A percentile compares a stretch with the other conserved stretches of the same genome.
phyloP scores from a whole-genome alignment of 2,113 vertebrate species.

The Nicator chloris region DNA sequence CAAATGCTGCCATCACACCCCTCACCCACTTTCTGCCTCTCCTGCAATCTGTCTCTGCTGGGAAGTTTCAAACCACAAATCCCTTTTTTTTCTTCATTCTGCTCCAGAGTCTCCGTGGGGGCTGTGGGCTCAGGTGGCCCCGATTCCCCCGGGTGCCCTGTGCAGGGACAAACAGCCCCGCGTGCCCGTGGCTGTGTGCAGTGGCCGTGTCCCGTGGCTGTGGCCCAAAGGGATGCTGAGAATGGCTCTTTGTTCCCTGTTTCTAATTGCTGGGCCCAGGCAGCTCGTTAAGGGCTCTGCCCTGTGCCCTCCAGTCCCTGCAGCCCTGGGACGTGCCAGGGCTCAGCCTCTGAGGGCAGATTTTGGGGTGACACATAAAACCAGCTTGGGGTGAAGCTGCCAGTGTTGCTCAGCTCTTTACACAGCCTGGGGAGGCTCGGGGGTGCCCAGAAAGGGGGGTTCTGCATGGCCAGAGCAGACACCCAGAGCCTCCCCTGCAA shows the following conservation, averaged over 20 bases:
- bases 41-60: not conserved
- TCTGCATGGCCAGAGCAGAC: rapidly evolving
- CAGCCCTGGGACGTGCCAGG: not conserved
- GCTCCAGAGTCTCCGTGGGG: rapidly evolving
- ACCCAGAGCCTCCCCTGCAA: not conserved
- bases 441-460: not conserved
- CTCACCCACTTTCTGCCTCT: not conserved
- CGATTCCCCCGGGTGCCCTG: not conserved
- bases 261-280: not conserved
- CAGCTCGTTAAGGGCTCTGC: slow-evolving; percentile 9
- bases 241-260: slow-evolving; percentile 10
- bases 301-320: not conserved
- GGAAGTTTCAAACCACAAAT: not conserved
- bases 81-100: not conserved
- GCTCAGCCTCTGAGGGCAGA: not conserved
- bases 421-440: rapidly evolving
- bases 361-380: not conserved
- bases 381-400: not conserved
- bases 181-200: not conserved
- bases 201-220: not conserved
- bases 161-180: not conserved
- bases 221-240: not conserved
- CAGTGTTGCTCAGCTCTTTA: rapidly evolving
- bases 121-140: not conserved
- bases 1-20: not conserved